Conservation (phyloP, 2,888 invertebrate genomes). For the Drosophila imparisetae region DNA sequence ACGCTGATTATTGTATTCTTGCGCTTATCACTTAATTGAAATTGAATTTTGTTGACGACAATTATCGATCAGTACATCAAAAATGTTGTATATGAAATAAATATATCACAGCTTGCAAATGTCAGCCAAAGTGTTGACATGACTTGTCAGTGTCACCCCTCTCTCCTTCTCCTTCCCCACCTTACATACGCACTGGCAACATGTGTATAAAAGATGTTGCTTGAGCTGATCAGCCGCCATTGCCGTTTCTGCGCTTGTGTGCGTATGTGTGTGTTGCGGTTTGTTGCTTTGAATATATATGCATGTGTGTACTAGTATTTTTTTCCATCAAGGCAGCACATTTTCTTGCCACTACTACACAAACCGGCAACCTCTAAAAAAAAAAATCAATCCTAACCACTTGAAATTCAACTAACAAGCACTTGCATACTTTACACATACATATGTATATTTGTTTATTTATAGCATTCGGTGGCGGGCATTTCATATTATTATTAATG, state of each 20-base stretch:
- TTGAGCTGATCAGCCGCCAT: slow-evolving; percentile 51
- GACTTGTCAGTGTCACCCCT: slow-evolving; percentile 41
- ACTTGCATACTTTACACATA: slow-evolving; percentile 17
- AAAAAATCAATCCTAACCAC: slow-evolving; percentile 54
- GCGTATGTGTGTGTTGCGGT: slow-evolving; percentile 34
- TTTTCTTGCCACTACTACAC: slow-evolving; percentile 26
- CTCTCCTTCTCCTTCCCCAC: neutral
- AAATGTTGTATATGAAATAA: slow-evolving; percentile 10
- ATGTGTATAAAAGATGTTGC: slow-evolving; percentile 62
- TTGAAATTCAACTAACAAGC: slow-evolving; percentile 48
- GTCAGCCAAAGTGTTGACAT: slow-evolving; percentile 52
- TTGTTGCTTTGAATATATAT: slow-evolving; percentile 42
- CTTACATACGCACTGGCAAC: slow-evolving; percentile 25
- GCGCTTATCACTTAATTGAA: slow-evolving; percentile 47
- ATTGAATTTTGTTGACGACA: slow-evolving; percentile 2
- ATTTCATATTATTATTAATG: slow-evolving; percentile 67
- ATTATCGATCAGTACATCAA: slow-evolving; percentile 19
- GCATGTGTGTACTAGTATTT: slow-evolving; percentile 13
- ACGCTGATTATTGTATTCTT: slow-evolving; percentile 30
- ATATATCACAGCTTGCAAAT: neutral
- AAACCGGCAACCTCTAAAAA: slow-evolving; percentile 10
- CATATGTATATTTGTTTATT: slow-evolving; percentile 49
- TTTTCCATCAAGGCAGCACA: slow-evolving; percentile 36
- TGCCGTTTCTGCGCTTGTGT: slow-evolving; percentile 23
- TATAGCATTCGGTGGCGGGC: slow-evolving; percentile 46